These are phyloP conservation scores for Amblyopsis rosae DNA, from an alignment of 2,113 vertebrate species.

Conservation along the genomic window DNA sequence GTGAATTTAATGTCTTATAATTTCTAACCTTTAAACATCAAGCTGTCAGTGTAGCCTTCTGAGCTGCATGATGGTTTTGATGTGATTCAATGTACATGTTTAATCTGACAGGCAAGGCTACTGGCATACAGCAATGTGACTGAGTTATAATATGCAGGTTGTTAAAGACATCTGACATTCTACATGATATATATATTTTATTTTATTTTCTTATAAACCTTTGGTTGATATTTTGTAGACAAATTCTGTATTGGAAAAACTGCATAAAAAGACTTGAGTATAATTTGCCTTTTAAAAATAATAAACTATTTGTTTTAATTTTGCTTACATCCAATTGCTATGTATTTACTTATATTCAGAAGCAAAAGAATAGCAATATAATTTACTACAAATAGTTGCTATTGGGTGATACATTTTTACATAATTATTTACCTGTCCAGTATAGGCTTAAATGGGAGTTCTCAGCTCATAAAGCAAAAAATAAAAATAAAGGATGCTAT, in stretches of 20 bases:
- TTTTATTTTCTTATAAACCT: neutral
- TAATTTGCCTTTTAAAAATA: no score
- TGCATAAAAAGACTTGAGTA: no score
- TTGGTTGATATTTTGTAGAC: neutral
- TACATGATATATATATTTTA: neutral
- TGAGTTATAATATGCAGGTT: neutral
- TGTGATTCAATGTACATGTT: no score
- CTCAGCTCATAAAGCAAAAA: neutral
- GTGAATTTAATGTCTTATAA: no score
- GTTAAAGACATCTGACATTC: neutral
- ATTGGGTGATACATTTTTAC: neutral
- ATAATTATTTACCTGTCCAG: neutral
- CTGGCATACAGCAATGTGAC: neutral
- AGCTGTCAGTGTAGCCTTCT: no score
- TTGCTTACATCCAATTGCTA: neutral
- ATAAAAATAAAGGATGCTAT: neutral
- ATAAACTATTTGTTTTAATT: constrained; percentile 38
- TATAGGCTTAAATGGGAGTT: neutral
- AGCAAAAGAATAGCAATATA: constrained; percentile 8
- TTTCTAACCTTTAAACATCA: no score
- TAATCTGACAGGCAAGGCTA: no score
- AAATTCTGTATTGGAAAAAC: no score
- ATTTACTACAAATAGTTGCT: neutral
- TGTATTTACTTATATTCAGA: neutral
- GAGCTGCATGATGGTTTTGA: no score